Conservation (phyloP, 2,113 vertebrate species). For the Thamnaconus septentrionalis region DNA sequence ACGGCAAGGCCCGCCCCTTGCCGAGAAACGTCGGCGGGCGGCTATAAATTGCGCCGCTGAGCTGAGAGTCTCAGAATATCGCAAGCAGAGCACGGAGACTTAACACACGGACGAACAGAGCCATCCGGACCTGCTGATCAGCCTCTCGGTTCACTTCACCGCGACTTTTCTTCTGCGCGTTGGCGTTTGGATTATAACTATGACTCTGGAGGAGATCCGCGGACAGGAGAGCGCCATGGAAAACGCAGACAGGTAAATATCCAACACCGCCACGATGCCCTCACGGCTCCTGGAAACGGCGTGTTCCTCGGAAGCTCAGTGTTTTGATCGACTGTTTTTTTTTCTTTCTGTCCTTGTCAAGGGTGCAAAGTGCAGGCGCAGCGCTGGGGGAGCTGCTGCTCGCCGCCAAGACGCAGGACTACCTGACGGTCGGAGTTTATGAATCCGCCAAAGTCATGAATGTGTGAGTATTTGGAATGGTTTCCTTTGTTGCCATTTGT, state of each 20-base stretch:
- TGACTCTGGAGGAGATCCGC: slow-evolving; percentile 93
- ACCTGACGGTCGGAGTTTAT: slow-evolving; percentile 94
- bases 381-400: slow-evolving; percentile 89
- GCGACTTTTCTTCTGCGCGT: slow-evolving; percentile 5
- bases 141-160: slow-evolving; percentile 1
- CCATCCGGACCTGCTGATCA: neutral
- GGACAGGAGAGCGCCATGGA: slow-evolving; percentile 83
- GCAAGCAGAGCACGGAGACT: neutral
- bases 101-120: no score
- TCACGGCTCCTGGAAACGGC: neutral
- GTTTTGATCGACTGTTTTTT: slow-evolving; percentile 25
- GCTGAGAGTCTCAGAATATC: slow-evolving; percentile 58
- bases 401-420: slow-evolving; percentile 90
- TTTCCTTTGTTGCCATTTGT: neutral
- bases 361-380: slow-evolving; percentile 88
- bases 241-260: slow-evolving; percentile 82
- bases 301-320: neutral
- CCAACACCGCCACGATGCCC: neutral
- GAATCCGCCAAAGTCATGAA: slow-evolving; percentile 98
- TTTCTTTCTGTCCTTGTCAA: slow-evolving; percentile 41
- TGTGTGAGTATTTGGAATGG: slow-evolving; percentile 83
- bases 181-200: slow-evolving; percentile 74
- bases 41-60: slow-evolving; percentile 71
- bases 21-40: slow-evolving; percentile 55
- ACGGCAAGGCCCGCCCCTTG: slow-evolving; percentile 57